phyloP scores from a whole-genome alignment of 2,888 invertebrate genomes.

The Phortica okadai region DNA sequence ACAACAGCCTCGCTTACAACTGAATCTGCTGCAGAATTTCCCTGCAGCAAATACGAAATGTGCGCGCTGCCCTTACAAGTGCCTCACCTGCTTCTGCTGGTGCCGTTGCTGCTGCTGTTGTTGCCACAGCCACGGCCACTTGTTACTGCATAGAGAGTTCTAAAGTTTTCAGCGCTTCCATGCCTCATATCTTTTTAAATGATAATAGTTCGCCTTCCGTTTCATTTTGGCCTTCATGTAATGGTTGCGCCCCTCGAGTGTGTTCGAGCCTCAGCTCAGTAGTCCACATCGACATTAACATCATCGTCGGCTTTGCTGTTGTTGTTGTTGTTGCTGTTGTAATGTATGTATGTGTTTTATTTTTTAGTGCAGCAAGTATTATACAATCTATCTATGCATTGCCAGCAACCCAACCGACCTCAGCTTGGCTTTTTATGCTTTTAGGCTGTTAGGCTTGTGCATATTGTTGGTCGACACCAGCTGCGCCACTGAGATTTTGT shows the following conservation, averaged over 20 bases:
- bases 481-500: constrained; percentile 44
- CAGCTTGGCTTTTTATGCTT: too few relatives aligned
- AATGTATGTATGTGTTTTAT: constrained; percentile 15
- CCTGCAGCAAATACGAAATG: constrained; percentile 54
- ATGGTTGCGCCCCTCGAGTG: neutral
- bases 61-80: constrained; percentile 24
- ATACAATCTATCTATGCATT: constrained; percentile 31
- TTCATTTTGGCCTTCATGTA: constrained; percentile 37
- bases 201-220: constrained; percentile 67
- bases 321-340: constrained; percentile 33
- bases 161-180: constrained; percentile 57
- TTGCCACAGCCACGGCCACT: constrained; percentile 4
- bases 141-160: constrained; percentile 28
- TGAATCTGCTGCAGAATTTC: constrained; percentile 61
- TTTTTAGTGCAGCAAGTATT: constrained; percentile 44
- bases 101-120: too few relatives aligned
- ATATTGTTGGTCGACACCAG: neutral
- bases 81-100: neutral
- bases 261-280: neutral
- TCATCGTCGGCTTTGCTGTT: neutral
- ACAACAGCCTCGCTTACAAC: constrained; percentile 20
- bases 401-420: neutral
- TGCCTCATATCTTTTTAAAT: constrained; percentile 64
- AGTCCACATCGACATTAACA: neutral
- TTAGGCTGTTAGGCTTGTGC: neutral